A percentile compares a stretch with the other conserved stretches of the same genome.
phyloP scores from a whole-genome alignment of 2,797 vertebrate genomes.

The Hydrocynus forskahlii region DNA sequence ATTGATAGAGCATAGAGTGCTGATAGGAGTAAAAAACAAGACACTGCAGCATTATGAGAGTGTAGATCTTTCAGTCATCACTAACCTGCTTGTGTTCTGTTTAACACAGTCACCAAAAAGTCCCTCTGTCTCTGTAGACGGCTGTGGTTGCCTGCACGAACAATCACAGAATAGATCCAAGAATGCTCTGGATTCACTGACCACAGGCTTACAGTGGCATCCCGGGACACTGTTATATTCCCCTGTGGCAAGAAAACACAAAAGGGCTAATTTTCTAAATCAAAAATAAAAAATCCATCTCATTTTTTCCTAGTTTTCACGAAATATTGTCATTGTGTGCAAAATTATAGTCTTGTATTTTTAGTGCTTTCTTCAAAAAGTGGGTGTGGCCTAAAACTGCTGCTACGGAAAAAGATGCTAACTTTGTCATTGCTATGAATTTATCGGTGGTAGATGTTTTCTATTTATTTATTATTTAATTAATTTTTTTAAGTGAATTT shows the following conservation, averaged over 20 bases:
- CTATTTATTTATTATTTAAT: no score
- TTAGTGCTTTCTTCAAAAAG: no score
- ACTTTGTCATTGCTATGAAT: no score
- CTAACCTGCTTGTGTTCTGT: slow-evolving; percentile 59
- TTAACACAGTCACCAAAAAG: slow-evolving; percentile 65
- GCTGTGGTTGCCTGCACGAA: slow-evolving; percentile 51
- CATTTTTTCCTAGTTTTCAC: no score
- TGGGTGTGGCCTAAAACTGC: neutral
- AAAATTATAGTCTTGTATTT: no score
- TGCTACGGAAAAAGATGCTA: no score
- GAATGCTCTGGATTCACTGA: slow-evolving; percentile 57
- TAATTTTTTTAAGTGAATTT: neutral
- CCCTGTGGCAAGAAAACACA: slow-evolving; percentile 54
- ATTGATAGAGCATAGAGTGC: neutral
- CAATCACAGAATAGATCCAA: slow-evolving; percentile 68
- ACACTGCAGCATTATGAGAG: neutral
- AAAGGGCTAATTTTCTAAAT: no score
- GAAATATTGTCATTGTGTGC: no score
- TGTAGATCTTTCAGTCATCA: slow-evolving; percentile 40
- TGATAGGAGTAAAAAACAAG: neutral
- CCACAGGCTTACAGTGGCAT: slow-evolving; percentile 60
- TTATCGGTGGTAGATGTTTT: no score
- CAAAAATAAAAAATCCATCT: neutral
- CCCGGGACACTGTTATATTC: slow-evolving; percentile 57
- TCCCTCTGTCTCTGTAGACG: slow-evolving; percentile 46